Evolutionary conservation across 2,113 vertebrate genomes (phyloP).

Genomic region (Zootoca vivipara): DNA sequence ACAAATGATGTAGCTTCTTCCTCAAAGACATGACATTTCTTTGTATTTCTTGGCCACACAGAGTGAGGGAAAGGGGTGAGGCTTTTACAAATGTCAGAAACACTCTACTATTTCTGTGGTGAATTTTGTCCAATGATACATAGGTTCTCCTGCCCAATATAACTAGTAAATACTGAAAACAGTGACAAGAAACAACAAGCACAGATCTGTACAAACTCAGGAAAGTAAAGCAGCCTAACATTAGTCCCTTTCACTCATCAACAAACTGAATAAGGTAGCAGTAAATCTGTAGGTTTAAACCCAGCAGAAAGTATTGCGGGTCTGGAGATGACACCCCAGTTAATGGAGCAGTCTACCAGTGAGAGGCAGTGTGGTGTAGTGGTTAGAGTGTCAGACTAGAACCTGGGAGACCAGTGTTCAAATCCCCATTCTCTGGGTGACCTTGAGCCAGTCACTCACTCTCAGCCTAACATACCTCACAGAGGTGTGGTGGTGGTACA

Average conservation of each 20-base stretch:
- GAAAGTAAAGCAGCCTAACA: background rate
- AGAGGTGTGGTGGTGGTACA: no score
- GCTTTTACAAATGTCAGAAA: background rate
- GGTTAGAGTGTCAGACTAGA: no score
- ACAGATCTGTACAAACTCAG: background rate
- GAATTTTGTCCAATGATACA: background rate
- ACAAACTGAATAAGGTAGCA: no score
- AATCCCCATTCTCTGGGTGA: no score
- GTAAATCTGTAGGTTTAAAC: no score
- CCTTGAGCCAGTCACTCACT: no score
- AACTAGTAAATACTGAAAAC: background rate
- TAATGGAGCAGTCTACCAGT: no score
- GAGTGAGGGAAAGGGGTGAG: background rate
- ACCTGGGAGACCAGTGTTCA: no score
- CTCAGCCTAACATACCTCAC: no score
- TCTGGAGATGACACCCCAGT: no score
- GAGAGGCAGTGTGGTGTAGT: no score
- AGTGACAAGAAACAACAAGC: background rate
- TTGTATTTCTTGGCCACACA: background rate
- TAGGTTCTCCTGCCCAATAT: background rate
- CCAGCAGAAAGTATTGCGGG: no score
- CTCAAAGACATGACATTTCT: background rate
- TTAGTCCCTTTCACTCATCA: background rate
- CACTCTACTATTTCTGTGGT: background rate
- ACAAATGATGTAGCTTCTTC: background rate